Evolutionary conservation across 2,888 invertebrate genomes (phyloP), one percentile per base, ranked within the genome.

Genomic region (Drosophila setosimentum): DNA sequence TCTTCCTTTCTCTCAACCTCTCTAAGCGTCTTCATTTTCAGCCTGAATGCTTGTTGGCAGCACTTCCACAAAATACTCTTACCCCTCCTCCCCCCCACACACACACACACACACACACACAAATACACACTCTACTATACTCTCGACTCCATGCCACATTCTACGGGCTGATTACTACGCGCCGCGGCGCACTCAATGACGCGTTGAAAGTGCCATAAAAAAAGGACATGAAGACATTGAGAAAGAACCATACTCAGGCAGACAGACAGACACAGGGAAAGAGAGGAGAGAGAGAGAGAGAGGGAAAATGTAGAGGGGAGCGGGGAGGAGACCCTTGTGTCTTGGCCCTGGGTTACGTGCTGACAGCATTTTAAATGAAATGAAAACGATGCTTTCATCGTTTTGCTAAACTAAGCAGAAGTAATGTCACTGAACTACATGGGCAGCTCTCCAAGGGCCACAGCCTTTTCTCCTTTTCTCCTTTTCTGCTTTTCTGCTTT

Each of bases 121-220:
- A 7, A 13, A 48, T 21, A 55, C 35, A 24, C 10, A 45, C 51
- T 45, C 37, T 33, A 50, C 72, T 51, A 45, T 24, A 48, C 48
- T 51, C 42, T 42, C 30, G 29, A n/a, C 29, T 49, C 49, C 69
- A 57, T 63, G 66, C 65, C 60, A 33, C 29, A 49, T 62, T 48
- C 68, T 59, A 66, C 74, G 68, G 76, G 58, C 70, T 85, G 90
- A 84, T 85, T 89, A 83, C 76, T 88, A 79, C 76, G 87, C 84
- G 81, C 82, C 90, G 83, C 86, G 78, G 88, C 91, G 72, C 78
- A 88, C 83, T 90, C 91, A 89, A 89, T 90, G 91, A 87, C 83
- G 91, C 87, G 90, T 90, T 84, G 91, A 89, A 87, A 80, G 83
- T 87, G 91, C 89, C 85, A 87, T 89, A 86, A 86, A 87, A 81